Conservation (phyloP, 92 coral and sea anemone species). For the Parazoanthus darwini region DNA sequence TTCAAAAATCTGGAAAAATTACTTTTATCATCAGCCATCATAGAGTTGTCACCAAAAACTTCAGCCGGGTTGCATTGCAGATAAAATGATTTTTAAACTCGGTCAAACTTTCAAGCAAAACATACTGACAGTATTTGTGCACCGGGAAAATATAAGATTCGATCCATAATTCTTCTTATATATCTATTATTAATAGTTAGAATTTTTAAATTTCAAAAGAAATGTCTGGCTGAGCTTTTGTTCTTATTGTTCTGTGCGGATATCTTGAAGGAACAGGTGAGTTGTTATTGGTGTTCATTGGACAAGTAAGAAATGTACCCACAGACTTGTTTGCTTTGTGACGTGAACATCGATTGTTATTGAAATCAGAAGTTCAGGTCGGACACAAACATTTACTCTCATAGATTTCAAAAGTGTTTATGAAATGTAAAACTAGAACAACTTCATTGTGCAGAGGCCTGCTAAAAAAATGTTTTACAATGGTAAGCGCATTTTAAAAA, state of each 20-base stretch:
- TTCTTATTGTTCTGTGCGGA: neutral
- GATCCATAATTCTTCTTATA: neutral
- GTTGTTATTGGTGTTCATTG: neutral
- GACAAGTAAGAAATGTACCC: neutral
- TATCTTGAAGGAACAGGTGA: constrained; percentile 12
- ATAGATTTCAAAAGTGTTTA: neutral
- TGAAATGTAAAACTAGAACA: neutral
- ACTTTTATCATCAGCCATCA: constrained; percentile 12
- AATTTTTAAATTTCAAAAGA: constrained; percentile 9
- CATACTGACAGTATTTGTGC: neutral
- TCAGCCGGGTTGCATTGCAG: neutral
- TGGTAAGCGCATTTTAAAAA: neutral
- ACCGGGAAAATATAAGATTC: neutral
- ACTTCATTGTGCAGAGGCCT: neutral
- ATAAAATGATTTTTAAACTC: neutral
- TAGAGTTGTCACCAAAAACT: neutral
- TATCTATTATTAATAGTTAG: constrained; percentile 18
- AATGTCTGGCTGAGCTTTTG: neutral
- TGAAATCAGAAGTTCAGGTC: neutral
- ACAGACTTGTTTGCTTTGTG: neutral
- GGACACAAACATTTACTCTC: neutral
- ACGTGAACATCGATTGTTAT: neutral
- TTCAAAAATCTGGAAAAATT: neutral
- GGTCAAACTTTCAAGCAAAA: neutral
- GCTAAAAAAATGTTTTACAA: neutral